These are phyloP conservation scores for Zaprionus obscuricornis DNA, from an alignment of 2,888 invertebrate genomes.

Conservation along the genomic window DNA sequence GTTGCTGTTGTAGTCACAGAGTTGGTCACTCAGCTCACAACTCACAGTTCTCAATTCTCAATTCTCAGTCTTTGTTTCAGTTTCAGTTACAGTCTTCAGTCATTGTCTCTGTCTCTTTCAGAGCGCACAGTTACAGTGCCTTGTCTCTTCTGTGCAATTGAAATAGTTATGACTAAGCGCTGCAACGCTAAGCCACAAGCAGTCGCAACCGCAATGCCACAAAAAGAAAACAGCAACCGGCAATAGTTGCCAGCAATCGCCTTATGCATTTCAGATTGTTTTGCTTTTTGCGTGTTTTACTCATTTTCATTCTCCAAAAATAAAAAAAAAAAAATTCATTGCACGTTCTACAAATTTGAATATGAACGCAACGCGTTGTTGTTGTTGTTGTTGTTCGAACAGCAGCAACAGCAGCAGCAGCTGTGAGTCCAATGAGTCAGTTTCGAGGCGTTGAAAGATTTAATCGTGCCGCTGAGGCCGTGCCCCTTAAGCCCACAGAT, in stretches of 20 bases:
- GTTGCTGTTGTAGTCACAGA: background rate
- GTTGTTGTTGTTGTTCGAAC: slow-evolving; percentile 15
- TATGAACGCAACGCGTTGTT: slow-evolving; percentile 61
- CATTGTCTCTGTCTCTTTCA: background rate
- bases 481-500: slow-evolving; percentile 48
- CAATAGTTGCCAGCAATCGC: slow-evolving; percentile 25
- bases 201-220: slow-evolving; percentile 3
- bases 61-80: slow-evolving; percentile 1
- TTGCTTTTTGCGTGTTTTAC: slow-evolving; percentile 61
- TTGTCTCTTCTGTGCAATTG: slow-evolving; percentile 62
- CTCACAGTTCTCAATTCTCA: background rate
- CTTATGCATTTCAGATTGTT: slow-evolving; percentile 50
- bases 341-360: slow-evolving; percentile 79
- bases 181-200: slow-evolving; percentile 51
- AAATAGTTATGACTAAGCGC: slow-evolving; percentile 68
- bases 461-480: slow-evolving; percentile 59
- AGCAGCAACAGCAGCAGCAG: slow-evolving; percentile 50
- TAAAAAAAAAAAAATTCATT: too few relatives aligned
- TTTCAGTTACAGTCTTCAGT: background rate
- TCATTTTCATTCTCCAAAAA: slow-evolving; percentile 68
- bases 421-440: slow-evolving; percentile 71
- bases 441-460: slow-evolving; percentile 76
- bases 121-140: slow-evolving; percentile 19
- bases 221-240: slow-evolving; percentile 11
- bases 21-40: background rate